Percentiles rank a stretch among this genome's conserved stretches.
Evolutionary conservation across 1,140 invertebrate species (phyloP).

Genomic region (Cyclargus thomasi): DNA sequence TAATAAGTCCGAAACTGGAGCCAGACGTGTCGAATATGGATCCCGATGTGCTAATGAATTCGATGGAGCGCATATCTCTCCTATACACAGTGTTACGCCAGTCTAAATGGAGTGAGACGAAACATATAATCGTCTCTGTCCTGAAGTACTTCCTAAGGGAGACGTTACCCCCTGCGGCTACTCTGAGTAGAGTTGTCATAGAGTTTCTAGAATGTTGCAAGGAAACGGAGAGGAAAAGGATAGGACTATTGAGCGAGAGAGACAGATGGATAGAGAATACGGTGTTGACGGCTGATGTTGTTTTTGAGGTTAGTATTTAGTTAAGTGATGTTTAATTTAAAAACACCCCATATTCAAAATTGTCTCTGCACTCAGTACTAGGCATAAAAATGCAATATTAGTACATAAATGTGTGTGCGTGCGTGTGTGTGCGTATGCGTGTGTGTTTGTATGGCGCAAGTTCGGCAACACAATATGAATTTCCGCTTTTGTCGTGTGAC

Average conservation of each 20-base stretch:
- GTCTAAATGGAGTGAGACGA: constrained; percentile 34
- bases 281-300: constrained; percentile 52
- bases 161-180: constrained; percentile 63
- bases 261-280: constrained; percentile 42
- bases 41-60: constrained; percentile 65
- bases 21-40: constrained; percentile 66
- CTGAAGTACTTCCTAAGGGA: constrained; percentile 60
- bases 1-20: constrained; percentile 51
- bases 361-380: too few species aligned
- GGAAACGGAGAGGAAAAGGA: constrained; percentile 42
- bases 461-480: too few species aligned
- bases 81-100: constrained; percentile 49
- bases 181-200: constrained; percentile 64
- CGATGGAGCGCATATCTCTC: constrained; percentile 61
- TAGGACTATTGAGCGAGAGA: constrained; percentile 39
- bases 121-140: constrained; percentile 34
- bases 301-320: constrained; percentile 58
- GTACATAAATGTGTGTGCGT: too few species aligned
- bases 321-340: too few species aligned
- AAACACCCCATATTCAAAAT: too few species aligned
- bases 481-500: too few species aligned
- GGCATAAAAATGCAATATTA: too few species aligned
- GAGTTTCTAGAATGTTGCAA: constrained; percentile 68
- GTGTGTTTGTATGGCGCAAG: too few species aligned
- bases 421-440: too few species aligned